These are phyloP conservation scores for Tautogolabrus adspersus DNA, from an alignment of 2,113 vertebrate genomes.

Conservation along the genomic window DNA sequence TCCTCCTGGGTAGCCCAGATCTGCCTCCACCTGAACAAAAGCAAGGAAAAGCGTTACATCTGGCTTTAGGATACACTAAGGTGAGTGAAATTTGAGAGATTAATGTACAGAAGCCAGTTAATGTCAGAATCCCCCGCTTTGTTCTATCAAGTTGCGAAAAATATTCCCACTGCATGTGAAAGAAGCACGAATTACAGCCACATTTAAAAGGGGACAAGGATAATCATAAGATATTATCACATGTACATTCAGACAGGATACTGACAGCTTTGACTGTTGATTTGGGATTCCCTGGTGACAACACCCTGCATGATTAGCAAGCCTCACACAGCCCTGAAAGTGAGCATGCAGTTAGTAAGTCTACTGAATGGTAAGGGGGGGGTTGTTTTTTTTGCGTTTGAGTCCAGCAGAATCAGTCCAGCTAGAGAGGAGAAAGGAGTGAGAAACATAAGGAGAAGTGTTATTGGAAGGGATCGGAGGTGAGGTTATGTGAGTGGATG, in stretches of 20 bases:
- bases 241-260: too few relatives aligned
- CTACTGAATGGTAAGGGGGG: constrained; percentile 23
- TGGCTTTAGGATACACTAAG: background rate
- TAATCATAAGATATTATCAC: background rate
- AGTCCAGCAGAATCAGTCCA: constrained; percentile 52
- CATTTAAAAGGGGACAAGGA: background rate
- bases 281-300: constrained; percentile 27
- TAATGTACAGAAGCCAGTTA: background rate
- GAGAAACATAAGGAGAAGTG: constrained; percentile 53
- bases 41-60: constrained; percentile 9
- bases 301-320: constrained; percentile 38
- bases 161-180: background rate
- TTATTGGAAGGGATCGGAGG: constrained; percentile 40
- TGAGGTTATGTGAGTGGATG: constrained; percentile 55
- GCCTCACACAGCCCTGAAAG: constrained; percentile 57
- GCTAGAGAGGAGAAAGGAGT: constrained; percentile 45
- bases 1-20: constrained; percentile 96
- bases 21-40: constrained; percentile 93
- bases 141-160: background rate
- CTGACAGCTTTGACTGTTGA: background rate
- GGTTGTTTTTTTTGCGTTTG: constrained; percentile 21
- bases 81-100: background rate
- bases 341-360: constrained; percentile 74
- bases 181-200: background rate
- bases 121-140: background rate